These are phyloP conservation scores for Drosophila virilis DNA, from an alignment of 1,140 invertebrate species.

Conservation along the genomic window DNA sequence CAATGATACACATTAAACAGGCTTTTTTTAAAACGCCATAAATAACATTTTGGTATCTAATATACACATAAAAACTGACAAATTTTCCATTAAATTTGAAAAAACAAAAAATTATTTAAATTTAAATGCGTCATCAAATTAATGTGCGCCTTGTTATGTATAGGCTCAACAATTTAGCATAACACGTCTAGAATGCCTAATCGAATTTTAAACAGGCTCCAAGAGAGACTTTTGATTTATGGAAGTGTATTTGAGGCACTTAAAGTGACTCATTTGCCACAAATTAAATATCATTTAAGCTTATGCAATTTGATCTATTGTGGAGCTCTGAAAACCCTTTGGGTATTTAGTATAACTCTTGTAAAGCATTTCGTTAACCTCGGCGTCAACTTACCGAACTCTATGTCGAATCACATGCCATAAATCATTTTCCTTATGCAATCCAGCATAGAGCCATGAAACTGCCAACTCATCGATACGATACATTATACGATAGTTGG, in stretches of 20 bases:
- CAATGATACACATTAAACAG: not conserved
- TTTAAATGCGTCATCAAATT: conserved; percentile 41
- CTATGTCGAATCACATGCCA: conserved; percentile 62
- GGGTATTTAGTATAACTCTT: conserved; percentile 54
- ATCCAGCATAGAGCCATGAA: conserved; percentile 43
- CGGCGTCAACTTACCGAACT: conserved; percentile 42
- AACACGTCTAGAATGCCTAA: conserved; percentile 23
- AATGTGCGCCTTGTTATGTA: conserved; percentile 6
- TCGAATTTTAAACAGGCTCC: conserved; percentile 6
- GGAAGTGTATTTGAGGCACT: not conserved
- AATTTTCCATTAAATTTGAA: conserved; percentile 35
- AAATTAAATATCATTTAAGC: conserved; percentile 14
- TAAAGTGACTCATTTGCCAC: conserved; percentile 8
- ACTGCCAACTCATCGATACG: conserved; percentile 47
- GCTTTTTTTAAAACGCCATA: not conserved
- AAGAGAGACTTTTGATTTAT: not conserved
- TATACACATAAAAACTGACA: conserved; percentile 25
- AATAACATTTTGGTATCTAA: conserved; percentile 19
- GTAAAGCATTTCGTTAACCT: conserved; percentile 72
- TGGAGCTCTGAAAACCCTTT: conserved; percentile 23
- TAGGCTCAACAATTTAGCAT: conserved; percentile 29
- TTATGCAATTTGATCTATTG: conserved; percentile 3
- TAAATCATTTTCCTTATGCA: conserved; percentile 81
- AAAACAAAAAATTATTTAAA: conserved; percentile 29
- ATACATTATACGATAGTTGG: conserved; percentile 27